Percentiles rank a stretch among this genome's conserved stretches.
These are phyloP conservation scores for Pomatorhinus ruficollis DNA, from an alignment of 2,113 vertebrate genomes.

Conservation along the genomic window DNA sequence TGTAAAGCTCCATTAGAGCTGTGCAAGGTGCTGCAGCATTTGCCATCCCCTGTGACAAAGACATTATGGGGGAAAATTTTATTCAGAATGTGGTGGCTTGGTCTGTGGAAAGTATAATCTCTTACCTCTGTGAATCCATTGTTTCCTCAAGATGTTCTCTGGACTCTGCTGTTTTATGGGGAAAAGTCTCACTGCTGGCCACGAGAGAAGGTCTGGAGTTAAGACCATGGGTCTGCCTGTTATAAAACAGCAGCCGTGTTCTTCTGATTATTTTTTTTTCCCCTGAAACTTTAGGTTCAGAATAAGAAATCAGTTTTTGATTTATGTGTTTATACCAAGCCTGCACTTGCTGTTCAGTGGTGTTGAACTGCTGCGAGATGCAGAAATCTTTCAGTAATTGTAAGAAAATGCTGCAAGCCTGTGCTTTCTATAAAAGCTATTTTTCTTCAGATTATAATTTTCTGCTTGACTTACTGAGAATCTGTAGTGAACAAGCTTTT, in stretches of 20 bases:
- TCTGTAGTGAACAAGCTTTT: background rate
- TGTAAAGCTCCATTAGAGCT: background rate
- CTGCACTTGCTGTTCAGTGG: background rate
- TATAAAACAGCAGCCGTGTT: background rate
- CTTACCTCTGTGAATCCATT: background rate
- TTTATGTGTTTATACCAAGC: background rate
- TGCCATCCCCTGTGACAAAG: background rate
- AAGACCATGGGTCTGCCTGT: background rate
- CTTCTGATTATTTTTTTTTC: background rate
- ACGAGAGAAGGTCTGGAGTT: background rate
- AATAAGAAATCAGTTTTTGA: background rate
- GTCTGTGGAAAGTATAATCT: background rate
- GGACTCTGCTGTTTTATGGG: background rate
- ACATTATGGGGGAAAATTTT: background rate
- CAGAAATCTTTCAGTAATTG: background rate
- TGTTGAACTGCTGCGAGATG: background rate
- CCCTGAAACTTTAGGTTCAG: background rate
- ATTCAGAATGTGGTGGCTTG: background rate
- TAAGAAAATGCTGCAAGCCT: background rate
- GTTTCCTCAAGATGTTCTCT: background rate
- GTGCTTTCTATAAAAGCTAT: slow-evolving; percentile 19
- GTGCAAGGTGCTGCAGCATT: background rate
- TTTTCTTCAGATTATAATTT: slow-evolving; percentile 49
- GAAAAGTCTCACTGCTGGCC: background rate
- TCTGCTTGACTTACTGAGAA: slow-evolving; percentile 17